Evolutionary conservation across 2,797 vertebrate genomes (phyloP).

Genomic region (Toxotes lorentzi): DNA sequence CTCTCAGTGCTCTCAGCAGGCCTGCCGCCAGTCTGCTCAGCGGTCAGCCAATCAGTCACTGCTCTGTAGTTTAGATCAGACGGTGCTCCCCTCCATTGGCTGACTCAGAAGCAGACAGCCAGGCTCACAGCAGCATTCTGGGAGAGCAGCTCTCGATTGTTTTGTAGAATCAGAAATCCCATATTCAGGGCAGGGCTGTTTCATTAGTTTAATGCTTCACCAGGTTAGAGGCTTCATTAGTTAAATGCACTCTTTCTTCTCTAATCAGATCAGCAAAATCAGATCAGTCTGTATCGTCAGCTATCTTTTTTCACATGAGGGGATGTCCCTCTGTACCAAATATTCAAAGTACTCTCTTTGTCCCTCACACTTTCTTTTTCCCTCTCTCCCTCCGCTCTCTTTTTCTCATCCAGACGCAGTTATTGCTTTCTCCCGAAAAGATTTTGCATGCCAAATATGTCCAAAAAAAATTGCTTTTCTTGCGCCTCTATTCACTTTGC

Average conservation of each 20-base stretch:
- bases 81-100: conserved; percentile 32
- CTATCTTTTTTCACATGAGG: conserved; percentile 29
- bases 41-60: conserved; percentile 63
- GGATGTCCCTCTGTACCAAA: conserved; percentile 4
- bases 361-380: conserved; percentile 5
- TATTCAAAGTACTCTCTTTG: conserved; percentile 1
- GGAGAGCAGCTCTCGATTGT: conserved; percentile 18
- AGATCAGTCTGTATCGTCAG: conserved; percentile 52
- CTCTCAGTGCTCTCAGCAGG: conserved; percentile 60
- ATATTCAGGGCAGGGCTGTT: conserved; percentile 53
- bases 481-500: conserved; percentile 48
- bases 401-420: conserved; percentile 20
- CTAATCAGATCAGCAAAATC: conserved; percentile 66
- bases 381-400: neutral
- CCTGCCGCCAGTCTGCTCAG: conserved; percentile 47
- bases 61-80: conserved; percentile 66
- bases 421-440: conserved; percentile 28
- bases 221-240: conserved; percentile 67
- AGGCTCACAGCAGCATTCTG: conserved; percentile 4
- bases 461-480: conserved; percentile 28
- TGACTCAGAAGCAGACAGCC: conserved; percentile 24
- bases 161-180: conserved; percentile 37
- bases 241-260: conserved; percentile 63
- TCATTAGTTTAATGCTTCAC: conserved; percentile 68
- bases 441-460: conserved; percentile 45